Base-by-base conservation (phyloP, 2,113 vertebrate species). In the Patagioenas fasciata region DNA sequence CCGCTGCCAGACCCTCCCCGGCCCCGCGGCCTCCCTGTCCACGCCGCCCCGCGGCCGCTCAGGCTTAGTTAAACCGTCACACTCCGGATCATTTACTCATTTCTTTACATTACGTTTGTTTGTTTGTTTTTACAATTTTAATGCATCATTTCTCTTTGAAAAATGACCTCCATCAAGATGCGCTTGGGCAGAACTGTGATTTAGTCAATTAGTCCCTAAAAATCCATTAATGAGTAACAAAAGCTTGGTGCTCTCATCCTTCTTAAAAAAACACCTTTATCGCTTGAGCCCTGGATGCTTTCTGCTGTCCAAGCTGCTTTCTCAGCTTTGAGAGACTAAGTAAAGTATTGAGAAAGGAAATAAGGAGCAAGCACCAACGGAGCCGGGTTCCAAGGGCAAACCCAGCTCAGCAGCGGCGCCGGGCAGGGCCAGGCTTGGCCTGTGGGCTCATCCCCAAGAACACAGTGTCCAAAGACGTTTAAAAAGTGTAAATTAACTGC, bases 331-430 rank as follows among this genome's bases (percentile, higher is more conserved):
- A 64, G 32, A 79, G 51, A 47, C 23, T 4, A 12, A 84, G 26
- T 2, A n/a, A 53, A 74, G 47, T 1, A 17, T 0, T 26, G 48
- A 17, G 64, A 40, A 47, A 29, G 23, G 66, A 31, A 82, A 72
- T 16, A 5, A 47, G 54, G 57, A 81, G 16, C 3, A 32, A 61
- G 34, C 42, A 62, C 6, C 0, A 1, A 31, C 34, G 77, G 62
- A 80, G 32, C 21, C 13, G 48, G 25, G 34, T 9, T 40, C 24
- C n/a, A 47, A 34, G 26, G 51, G 40, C 0, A 0, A 80, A 56
- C 1, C 0, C 0, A 0, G 53, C 32, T 15, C 0, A 1, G 64
- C 53, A 62, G 42, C 2, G 0, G 21, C 1, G 1, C 28, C 31
- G 17, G 80, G 23, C 44, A 48, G 40, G 53, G 38, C 60, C 78